Base-by-base conservation (phyloP, 2,113 vertebrate genomes). In the Todiramphus chloris region DNA sequence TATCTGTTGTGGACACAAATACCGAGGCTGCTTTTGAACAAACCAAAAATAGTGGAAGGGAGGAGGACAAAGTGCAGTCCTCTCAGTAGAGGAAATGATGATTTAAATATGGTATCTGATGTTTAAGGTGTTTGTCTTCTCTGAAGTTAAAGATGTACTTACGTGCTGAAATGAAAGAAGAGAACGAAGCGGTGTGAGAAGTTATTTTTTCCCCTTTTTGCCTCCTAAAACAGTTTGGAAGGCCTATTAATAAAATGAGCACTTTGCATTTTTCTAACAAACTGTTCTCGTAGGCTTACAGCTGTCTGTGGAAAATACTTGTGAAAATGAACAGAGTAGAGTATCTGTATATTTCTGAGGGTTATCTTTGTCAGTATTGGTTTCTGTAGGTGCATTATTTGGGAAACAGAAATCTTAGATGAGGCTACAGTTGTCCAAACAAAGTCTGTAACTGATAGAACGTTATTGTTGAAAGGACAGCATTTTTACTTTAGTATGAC, bases 351-450 rank as follows among this genome's bases (percentile, higher is more conserved):
- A 14, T 78, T 83, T 83, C 19, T 50, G 14, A 69, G 27, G 1
- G 2, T 46, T 91, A 28, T 48, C 39, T 90, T 64, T 66, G 37
- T 46, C 30, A 23, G 8, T 28, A 9, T 56, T 76, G 18, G 18
- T 60, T 64, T 79, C 39, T 76, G 4, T 56, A 64, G 53, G 10
- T 3, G 0, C 0, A 0, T 69, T 74, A 41, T 58, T 66, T 77
- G 35, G 14, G 35, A 35, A 77, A 59, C 19, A 53, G 55, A 59
- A 58, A 18, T 70, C 63, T 39, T 83, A 44, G 39, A 50, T 46
- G 28, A 81, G 28, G 9, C 43, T 76, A 24, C 24, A 37, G 5
- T 46, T 85, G n/a, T 20, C 43, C 44, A 35, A 68, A 68, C 58
- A 50, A 59, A 76, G 43, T 41, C 28, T 70, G 2, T 37, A 66